phyloP scores from a whole-genome alignment of 1,140 invertebrate species.

The Mylabris phalerata region DNA sequence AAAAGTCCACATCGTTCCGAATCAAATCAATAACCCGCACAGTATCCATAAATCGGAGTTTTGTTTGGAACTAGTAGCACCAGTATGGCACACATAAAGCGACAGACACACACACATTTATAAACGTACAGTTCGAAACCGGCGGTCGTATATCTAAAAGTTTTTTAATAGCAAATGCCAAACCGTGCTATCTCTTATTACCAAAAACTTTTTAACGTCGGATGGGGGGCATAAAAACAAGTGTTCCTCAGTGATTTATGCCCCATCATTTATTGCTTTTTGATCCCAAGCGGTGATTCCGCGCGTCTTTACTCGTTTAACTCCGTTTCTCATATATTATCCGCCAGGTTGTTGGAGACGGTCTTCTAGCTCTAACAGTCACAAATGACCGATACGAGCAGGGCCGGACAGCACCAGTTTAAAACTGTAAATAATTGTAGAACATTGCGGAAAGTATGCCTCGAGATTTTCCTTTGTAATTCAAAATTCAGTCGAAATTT shows the following conservation, averaged over 20 bases:
- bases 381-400: no score
- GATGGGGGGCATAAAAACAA: constrained; percentile 7
- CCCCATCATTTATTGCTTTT: constrained; percentile 15
- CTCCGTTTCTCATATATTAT: no score
- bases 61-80: constrained; percentile 8
- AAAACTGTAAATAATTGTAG: no score
- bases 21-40: constrained; percentile 23
- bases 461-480: no score
- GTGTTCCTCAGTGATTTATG: constrained; percentile 14
- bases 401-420: no score
- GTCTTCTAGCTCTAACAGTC: no score
- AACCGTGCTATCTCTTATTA: constrained; percentile 22
- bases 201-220: constrained; percentile 16
- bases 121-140: constrained; percentile 2
- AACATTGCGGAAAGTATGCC: no score
- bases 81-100: no score
- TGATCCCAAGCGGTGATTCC: constrained; percentile 2
- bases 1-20: neutral
- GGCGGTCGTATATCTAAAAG: constrained; percentile 21
- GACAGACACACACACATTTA: neutral
- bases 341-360: no score
- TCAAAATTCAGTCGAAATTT: no score
- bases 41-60: constrained; percentile 23
- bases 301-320: no score
- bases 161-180: constrained; percentile 25